Base-by-base conservation (phyloP, 2,113 vertebrate genomes). In the Oreochromis spilurus region DNA sequence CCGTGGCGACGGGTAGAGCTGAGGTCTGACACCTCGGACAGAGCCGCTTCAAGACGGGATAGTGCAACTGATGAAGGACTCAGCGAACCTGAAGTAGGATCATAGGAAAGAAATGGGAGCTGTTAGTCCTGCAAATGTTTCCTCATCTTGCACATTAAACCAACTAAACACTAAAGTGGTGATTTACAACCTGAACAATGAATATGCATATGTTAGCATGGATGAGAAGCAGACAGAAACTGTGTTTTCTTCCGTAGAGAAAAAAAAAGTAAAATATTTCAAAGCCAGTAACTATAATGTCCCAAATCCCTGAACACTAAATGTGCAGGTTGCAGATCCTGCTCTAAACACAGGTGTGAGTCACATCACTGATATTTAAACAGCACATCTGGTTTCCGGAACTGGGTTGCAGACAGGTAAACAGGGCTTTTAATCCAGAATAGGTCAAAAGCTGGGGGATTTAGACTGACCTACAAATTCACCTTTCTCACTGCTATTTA, bases 41-140 rank as follows among this genome's bases (percentile, higher is more conserved):
- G 97, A 83, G 97, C 98, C 40, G 98, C 97, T 75, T 99, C 99
- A 89, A 99, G 95, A 48, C 98, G 96, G 6, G 98, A 99, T 12
- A 96, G 97, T 5, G 98, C 98, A 2, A 99, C 90, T 16, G 98
- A 99, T 0, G 98, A 97, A 2, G 98, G 97, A 58, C 96, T 96
- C 65, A 93, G 96, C 21, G 98, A 99, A 75, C 97, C 99, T 99
- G 88, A 55, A 4, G 17, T 4, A 19, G 21, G 36, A 26, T 53
- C 21, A 26, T 34, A 26, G 65, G 29, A 7, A 31, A 52, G 6
- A 82, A 55, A 55, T 13, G 48, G 3, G 2, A 38, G 0, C 4
- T 3, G 29, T 58, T 34, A 75, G n/a, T 26, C 26, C 16, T 14
- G 16, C 40, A 45, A 26, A 52, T 58, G 1, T 45, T 45, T 19